Evolutionary conservation across 92 coral and sea anemone genomes (phyloP).

Genomic region (Palythoa grandis): DNA sequence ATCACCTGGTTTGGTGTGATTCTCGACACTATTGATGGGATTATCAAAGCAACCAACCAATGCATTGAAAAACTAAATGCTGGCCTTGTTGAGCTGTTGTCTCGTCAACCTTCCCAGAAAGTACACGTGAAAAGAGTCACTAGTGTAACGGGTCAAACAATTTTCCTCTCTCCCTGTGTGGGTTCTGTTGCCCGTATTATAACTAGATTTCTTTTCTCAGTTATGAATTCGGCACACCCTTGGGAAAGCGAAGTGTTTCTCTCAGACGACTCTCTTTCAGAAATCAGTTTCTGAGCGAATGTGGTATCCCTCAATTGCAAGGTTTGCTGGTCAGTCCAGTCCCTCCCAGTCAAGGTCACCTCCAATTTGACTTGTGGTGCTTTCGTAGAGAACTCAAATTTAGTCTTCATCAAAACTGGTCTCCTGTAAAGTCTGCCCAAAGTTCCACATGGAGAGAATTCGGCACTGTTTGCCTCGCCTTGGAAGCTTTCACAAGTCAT

Average conservation of each 20-base stretch:
- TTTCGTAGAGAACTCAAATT: constrained; percentile 42
- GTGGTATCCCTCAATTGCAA: constrained; percentile 38
- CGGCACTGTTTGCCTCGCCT: constrained; percentile 43
- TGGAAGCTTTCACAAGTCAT: constrained; percentile 29
- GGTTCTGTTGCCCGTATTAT: constrained; percentile 30
- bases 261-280: constrained; percentile 14
- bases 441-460: constrained; percentile 29
- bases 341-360: constrained; percentile 42
- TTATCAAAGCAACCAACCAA: not conserved
- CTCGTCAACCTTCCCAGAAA: constrained; percentile 1
- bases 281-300: constrained; percentile 51
- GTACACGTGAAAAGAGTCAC: constrained; percentile 41
- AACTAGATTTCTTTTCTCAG: constrained; percentile 31
- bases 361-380: constrained; percentile 60
- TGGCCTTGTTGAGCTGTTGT: constrained; percentile 24
- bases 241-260: constrained; percentile 43
- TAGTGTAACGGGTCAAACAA: constrained; percentile 1
- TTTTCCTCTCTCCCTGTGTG: constrained; percentile 12
- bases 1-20: constrained; percentile 36
- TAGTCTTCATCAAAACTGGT: constrained; percentile 35
- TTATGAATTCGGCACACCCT: constrained; percentile 28
- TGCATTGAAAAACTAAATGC: constrained; percentile 17
- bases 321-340: constrained; percentile 22
- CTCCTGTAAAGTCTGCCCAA: not conserved
- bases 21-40: constrained; percentile 17